Base-by-base conservation (phyloP, 2,888 invertebrate species). In the Strigamia maritima region DNA sequence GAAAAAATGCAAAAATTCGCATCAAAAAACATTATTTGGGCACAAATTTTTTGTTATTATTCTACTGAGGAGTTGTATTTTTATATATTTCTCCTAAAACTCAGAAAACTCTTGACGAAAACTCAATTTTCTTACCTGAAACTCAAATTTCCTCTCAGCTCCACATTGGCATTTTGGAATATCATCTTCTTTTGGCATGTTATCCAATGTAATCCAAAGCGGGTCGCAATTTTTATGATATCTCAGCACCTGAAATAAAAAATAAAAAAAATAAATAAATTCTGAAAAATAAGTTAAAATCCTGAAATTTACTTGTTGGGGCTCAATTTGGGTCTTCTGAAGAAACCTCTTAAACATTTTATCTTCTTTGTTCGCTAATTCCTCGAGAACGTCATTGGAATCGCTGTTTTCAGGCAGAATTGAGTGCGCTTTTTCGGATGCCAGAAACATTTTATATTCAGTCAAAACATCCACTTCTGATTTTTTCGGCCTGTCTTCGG, bases 141-240 rank as follows among this genome's bases (percentile, higher is more conserved):
- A 97, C 88, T 98, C 98, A 89, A 95, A 98, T 82, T 91, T 90
- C 82, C 97, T 90, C 77, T 89, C 88, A 1, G 90, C 89, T 76
- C 91, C 90, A 86, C 98, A 98, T 81, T 89, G 86, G 85, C 95
- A 95, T 81, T 89, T 88, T 26, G 95, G 94, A 82, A 97, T 87
- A 78, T 89, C 84, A 1, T 84, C 83, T 28, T 88, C 85, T 65
- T 65, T 4, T 14, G 89, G 89, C 28, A 84, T 85, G 77, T 87
- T 83, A 80, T 89, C 87, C 75, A 88, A 87, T 28, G 96, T 92
- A 79, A 97, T 94, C 91, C 93, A 94, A n/a, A 98, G 87, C 16
- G 96, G 94, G 49, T 86, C 84, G 0, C 94, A 95, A 54, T 90
- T 91, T 83, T 91, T 89, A 65, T 93, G 89, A 86, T 96, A 97